Percentiles rank a stretch among this genome's conserved stretches.
Conservation (phyloP, 2,113 vertebrate species). For the Leptobrachium leishanense region DNA sequence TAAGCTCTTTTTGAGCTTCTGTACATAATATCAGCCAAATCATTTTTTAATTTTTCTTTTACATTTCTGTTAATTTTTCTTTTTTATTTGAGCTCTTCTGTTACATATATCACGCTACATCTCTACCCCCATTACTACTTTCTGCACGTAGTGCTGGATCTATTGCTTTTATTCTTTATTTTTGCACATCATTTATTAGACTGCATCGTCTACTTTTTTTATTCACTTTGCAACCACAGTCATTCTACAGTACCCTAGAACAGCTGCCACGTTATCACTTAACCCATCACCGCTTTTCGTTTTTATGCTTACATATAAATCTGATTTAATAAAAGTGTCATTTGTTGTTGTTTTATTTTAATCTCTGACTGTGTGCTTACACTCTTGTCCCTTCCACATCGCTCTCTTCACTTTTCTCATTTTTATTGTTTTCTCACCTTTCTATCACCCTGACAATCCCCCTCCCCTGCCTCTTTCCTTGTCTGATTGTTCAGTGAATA, state of each 20-base stretch:
- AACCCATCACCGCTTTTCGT: neutral
- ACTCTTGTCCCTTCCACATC: neutral
- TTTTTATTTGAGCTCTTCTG: neutral
- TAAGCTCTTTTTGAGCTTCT: neutral
- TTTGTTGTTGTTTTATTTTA: neutral
- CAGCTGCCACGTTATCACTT: too few species aligned
- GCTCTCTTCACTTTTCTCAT: too few species aligned
- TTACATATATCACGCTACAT: neutral
- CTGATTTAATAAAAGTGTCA: neutral
- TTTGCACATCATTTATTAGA: too few species aligned
- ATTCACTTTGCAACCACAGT: too few species aligned
- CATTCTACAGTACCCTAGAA: too few species aligned
- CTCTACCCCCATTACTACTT: neutral
- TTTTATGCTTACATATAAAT: neutral
- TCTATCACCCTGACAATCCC: constrained; percentile 6
- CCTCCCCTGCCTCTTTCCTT: constrained; percentile 22
- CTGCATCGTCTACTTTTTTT: too few species aligned
- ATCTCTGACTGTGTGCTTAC: neutral
- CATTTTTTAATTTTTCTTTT: neutral
- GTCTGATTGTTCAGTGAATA: constrained; percentile 41
- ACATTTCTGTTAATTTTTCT: neutral
- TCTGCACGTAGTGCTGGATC: neutral
- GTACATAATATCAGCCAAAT: neutral
- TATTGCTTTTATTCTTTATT: neutral
- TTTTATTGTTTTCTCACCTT: constrained; percentile 6